These are phyloP conservation scores for Acipenser oxyrinchus DNA, from an alignment of 2,797 vertebrate genomes.

Conservation along the genomic window DNA sequence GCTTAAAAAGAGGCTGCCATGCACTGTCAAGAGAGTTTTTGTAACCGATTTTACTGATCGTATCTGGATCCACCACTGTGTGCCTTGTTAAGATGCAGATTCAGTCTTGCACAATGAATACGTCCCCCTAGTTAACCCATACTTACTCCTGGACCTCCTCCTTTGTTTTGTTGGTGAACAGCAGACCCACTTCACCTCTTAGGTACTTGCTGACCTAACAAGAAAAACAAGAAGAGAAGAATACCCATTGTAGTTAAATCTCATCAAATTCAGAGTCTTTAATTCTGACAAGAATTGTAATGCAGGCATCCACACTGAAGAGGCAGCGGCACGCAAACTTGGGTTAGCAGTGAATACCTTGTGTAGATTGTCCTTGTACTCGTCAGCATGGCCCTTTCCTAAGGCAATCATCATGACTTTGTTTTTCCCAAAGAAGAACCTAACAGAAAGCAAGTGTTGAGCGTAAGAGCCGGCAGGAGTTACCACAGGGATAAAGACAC, in stretches of 20 bases:
- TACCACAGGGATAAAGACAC: not conserved
- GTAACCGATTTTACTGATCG: no score
- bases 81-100: no score
- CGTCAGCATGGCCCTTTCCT: slow-evolving; percentile 75
- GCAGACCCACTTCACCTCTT: slow-evolving; percentile 84
- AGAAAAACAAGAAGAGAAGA: not conserved
- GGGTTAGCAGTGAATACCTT: slow-evolving; percentile 54
- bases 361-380: slow-evolving; percentile 91
- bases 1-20: no score
- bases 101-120: no score
- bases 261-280: no score
- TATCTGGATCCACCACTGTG: no score
- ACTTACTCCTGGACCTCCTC: slow-evolving; percentile 88
- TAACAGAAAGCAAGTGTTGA: slow-evolving; percentile 26
- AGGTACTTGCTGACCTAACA: slow-evolving; percentile 77
- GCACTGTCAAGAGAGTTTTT: no score
- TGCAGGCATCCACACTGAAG: no score
- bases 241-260: not conserved
- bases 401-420: slow-evolving; percentile 93
- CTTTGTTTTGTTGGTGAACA: slow-evolving; percentile 87
- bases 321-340: no score
- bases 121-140: not conserved
- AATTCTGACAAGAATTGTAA: no score
- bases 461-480: not conserved
- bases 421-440: slow-evolving; percentile 97